Conservation (phyloP, 1,140 invertebrate genomes). For the Asbolus verrucosus region DNA sequence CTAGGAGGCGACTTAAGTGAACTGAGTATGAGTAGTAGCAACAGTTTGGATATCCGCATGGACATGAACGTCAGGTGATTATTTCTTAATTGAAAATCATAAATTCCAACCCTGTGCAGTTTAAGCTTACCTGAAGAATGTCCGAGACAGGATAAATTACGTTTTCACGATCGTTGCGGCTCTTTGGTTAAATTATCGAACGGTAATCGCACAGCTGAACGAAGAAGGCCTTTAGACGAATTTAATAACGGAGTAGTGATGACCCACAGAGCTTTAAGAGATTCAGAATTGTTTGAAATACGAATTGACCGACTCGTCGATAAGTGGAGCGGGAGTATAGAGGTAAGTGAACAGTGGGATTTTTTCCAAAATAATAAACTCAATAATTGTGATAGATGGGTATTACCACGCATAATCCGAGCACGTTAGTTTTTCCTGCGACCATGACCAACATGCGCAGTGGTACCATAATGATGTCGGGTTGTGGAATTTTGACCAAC, state of each 20-base stretch:
- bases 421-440: slow-evolving; percentile 89
- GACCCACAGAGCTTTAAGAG: slow-evolving; percentile 86
- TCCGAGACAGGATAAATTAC: slow-evolving; percentile 72
- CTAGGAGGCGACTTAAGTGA: slow-evolving; percentile 63
- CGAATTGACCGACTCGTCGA: slow-evolving; percentile 91
- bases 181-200: slow-evolving; percentile 89
- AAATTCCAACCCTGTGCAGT: slow-evolving; percentile 44
- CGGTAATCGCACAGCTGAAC: slow-evolving; percentile 86
- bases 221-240: slow-evolving; percentile 89
- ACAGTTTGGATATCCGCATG: slow-evolving; percentile 64
- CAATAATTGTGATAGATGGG: no score
- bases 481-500: slow-evolving; percentile 93
- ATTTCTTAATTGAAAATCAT: slow-evolving; percentile 9
- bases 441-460: slow-evolving; percentile 98
- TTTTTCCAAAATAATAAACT: no score
- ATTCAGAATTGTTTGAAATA: slow-evolving; percentile 95
- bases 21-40: slow-evolving; percentile 64
- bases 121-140: slow-evolving; percentile 61
- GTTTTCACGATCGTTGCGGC: slow-evolving; percentile 91
- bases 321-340: slow-evolving; percentile 94
- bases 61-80: slow-evolving; percentile 63
- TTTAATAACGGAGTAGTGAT: slow-evolving; percentile 95
- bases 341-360: no score
- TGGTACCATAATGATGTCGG: slow-evolving; percentile 97
- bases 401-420: slow-evolving; percentile 93